These are phyloP conservation scores for Actias luna DNA, from an alignment of 2,888 invertebrate species.

Conservation along the genomic window DNA sequence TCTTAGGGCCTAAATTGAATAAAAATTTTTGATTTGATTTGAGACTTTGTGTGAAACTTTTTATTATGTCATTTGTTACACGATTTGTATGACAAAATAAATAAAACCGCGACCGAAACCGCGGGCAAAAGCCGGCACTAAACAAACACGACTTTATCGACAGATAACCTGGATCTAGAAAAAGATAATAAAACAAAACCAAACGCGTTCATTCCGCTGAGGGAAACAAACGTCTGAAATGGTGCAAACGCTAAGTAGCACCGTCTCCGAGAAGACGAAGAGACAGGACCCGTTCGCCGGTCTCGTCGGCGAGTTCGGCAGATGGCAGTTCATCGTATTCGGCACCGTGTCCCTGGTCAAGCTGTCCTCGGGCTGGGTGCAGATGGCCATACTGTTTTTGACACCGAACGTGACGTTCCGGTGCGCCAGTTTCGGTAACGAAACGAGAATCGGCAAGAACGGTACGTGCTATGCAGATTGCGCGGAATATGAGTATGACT, in stretches of 20 bases:
- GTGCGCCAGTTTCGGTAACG: slow-evolving; percentile 65
- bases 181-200: not conserved
- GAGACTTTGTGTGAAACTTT: too few relatives aligned
- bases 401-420: slow-evolving; percentile 83
- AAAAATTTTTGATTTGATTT: too few relatives aligned
- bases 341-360: slow-evolving; percentile 85
- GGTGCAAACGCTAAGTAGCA: slow-evolving; percentile 47
- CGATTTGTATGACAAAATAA: too few relatives aligned
- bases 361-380: slow-evolving; percentile 90
- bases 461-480: slow-evolving; percentile 80
- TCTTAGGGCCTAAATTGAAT: too few relatives aligned
- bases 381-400: slow-evolving; percentile 87
- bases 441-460: slow-evolving; percentile 44
- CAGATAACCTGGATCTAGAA: slow-evolving; percentile 11
- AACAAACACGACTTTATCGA: slow-evolving; percentile 4
- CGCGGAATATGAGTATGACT: slow-evolving; percentile 80
- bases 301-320: slow-evolving; percentile 79
- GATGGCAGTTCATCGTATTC: slow-evolving; percentile 87
- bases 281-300: slow-evolving; percentile 62
- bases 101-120: too few relatives aligned
- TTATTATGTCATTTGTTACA: too few relatives aligned
- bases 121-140: too few relatives aligned
- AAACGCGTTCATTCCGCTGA: not conserved
- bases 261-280: slow-evolving; percentile 29
- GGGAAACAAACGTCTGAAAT: slow-evolving; percentile 28